Percentiles rank a stretch among this genome's conserved stretches.
phyloP scores from a whole-genome alignment of 2,113 vertebrate genomes.

The Eptatretus burgeri region DNA sequence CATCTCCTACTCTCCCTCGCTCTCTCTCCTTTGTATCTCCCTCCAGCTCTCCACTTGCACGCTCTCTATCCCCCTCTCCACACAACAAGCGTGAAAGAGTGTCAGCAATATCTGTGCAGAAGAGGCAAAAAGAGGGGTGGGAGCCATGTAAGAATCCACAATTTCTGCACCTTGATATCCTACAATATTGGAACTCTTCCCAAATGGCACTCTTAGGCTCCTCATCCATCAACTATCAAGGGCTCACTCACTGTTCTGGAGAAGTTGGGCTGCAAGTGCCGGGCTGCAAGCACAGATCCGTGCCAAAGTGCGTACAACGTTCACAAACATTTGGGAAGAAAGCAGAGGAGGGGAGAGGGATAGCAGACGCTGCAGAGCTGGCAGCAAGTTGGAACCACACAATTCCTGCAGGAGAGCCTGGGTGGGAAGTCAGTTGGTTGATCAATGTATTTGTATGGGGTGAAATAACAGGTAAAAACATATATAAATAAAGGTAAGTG shows the following conservation, averaged over 20 bases:
- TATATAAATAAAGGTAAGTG: not conserved
- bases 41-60: too few relatives aligned
- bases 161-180: too few relatives aligned
- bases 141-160: too few relatives aligned
- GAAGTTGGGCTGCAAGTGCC: conserved; percentile 75
- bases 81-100: conserved; percentile 84
- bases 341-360: conserved; percentile 84
- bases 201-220: not conserved
- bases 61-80: conserved; percentile 42
- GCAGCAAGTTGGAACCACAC: conserved; percentile 73
- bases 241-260: conserved; percentile 75
- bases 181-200: not conserved
- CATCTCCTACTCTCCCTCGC: conserved; percentile 24
- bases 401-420: conserved; percentile 95
- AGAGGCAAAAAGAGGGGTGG: too few relatives aligned
- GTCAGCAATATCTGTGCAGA: conserved; percentile 58
- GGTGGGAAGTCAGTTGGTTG: too few relatives aligned
- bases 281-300: conserved; percentile 97
- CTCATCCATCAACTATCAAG: not conserved
- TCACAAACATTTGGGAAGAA: conserved; percentile 98
- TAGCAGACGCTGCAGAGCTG: conserved; percentile 85
- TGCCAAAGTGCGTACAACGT: conserved; percentile 98
- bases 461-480: not conserved
- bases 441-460: too few relatives aligned
- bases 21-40: too few relatives aligned